Conservation (phyloP, 1,140 invertebrate genomes). For the Polypedilum pembai region DNA sequence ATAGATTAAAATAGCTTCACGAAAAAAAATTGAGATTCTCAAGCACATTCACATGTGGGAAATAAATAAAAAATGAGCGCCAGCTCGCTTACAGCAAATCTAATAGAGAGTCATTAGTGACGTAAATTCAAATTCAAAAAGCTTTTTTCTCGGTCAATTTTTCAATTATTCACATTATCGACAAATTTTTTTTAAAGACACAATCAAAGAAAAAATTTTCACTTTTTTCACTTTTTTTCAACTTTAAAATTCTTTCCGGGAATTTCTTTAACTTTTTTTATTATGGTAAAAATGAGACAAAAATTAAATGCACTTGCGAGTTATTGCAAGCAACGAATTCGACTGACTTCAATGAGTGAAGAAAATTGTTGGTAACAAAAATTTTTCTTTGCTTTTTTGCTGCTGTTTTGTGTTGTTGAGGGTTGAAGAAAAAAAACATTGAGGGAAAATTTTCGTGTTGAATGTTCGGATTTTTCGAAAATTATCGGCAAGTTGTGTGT, state of each 20-base stretch:
- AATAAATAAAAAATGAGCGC: too few species aligned
- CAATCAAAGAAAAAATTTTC: too few species aligned
- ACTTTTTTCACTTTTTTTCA: not conserved
- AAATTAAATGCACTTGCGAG: slow-evolving; percentile 4
- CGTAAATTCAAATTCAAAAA: too few species aligned
- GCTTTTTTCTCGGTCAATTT: not conserved
- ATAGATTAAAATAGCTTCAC: too few species aligned
- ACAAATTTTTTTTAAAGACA: not conserved
- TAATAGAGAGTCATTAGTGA: too few species aligned
- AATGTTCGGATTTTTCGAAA: not conserved
- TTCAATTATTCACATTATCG: not conserved
- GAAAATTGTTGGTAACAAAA: not conserved
- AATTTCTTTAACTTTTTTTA: not conserved
- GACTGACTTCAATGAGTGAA: slow-evolving; percentile 17
- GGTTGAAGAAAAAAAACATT: not conserved
- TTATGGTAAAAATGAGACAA: not conserved
- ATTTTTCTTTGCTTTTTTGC: not conserved
- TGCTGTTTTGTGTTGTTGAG: not conserved
- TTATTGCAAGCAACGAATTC: slow-evolving; percentile 12
- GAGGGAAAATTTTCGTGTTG: not conserved
- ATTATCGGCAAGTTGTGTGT: not conserved
- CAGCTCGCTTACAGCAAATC: too few species aligned
- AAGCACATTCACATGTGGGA: too few species aligned
- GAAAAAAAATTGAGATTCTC: too few species aligned
- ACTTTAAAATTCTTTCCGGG: not conserved